phyloP scores from a whole-genome alignment of 1,140 invertebrate species.

The Gonatopus flavifemur region DNA sequence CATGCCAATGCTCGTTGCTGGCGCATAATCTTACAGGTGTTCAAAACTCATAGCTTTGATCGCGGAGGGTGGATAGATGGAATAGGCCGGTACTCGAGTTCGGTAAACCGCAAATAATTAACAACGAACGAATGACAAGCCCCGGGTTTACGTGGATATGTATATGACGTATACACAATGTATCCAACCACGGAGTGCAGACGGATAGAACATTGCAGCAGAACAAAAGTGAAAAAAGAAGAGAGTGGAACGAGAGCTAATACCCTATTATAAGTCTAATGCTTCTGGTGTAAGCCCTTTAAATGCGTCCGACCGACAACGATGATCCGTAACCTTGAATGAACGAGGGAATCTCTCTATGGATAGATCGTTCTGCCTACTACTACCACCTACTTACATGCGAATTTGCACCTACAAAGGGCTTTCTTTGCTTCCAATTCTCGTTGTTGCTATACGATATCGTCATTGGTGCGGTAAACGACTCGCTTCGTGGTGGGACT shows the following conservation, averaged over 20 bases:
- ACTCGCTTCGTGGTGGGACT: too few species aligned
- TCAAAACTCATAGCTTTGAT: too few species aligned
- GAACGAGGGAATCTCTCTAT: too few species aligned
- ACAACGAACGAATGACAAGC: slow-evolving; percentile 30
- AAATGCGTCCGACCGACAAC: slow-evolving; percentile 24
- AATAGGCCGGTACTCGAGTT: not conserved
- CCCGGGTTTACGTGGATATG: slow-evolving; percentile 6
- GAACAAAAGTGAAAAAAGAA: not conserved
- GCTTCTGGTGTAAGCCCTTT: slow-evolving; percentile 30
- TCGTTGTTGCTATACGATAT: not conserved
- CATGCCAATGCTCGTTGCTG: too few species aligned
- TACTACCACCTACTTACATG: slow-evolving; percentile 37
- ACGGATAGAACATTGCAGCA: not conserved
- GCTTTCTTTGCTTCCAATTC: not conserved
- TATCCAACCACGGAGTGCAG: slow-evolving; percentile 13
- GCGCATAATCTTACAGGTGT: too few species aligned
- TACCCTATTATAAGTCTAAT: slow-evolving; percentile 27
- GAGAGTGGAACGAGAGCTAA: slow-evolving; percentile 20
- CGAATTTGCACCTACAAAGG: slow-evolving; percentile 41
- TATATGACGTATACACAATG: slow-evolving; percentile 21
- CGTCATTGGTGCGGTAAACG: too few species aligned
- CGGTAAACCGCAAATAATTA: slow-evolving; percentile 25
- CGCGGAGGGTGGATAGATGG: too few species aligned
- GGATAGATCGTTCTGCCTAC: slow-evolving; percentile 15
- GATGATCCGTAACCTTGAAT: slow-evolving; percentile 1